Evolutionary conservation across 2,797 vertebrate species (phyloP).

Genomic region (Mormyrus proboscirostris): DNA sequence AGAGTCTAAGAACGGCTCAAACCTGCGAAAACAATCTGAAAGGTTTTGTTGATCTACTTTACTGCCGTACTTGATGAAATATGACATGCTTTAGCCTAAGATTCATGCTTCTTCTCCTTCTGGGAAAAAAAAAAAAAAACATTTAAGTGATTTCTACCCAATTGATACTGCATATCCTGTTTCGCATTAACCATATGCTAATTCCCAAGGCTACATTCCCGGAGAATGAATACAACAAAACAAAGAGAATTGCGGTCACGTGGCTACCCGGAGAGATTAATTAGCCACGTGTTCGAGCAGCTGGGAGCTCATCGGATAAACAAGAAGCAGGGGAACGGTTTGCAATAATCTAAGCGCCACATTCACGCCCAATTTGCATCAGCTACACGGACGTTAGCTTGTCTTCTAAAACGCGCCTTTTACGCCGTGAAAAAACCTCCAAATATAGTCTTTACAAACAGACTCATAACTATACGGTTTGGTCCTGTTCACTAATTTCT

Average conservation of each 20-base stretch:
- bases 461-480: not conserved
- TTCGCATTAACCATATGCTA: constrained; percentile 12
- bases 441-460: not conserved
- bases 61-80: not conserved
- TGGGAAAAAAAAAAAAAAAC: not conserved
- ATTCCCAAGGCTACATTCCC: constrained; percentile 8
- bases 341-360: not conserved
- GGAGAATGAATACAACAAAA: not conserved
- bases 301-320: constrained; percentile 15
- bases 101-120: not conserved
- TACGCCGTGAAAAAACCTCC: not conserved
- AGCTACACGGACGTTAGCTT: not conserved
- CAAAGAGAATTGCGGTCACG: constrained; percentile 5
- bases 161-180: not conserved
- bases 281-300: not conserved
- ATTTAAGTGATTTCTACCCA: not conserved
- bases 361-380: not conserved
- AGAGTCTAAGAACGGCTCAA: not conserved
- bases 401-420: not conserved
- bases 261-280: constrained; percentile 15
- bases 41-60: not conserved
- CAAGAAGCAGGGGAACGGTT: not conserved
- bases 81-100: not conserved
- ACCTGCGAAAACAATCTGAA: not conserved
- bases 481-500: not conserved